phyloP scores from a whole-genome alignment of 2,888 invertebrate species.

The Caenorhabditis virilis region DNA sequence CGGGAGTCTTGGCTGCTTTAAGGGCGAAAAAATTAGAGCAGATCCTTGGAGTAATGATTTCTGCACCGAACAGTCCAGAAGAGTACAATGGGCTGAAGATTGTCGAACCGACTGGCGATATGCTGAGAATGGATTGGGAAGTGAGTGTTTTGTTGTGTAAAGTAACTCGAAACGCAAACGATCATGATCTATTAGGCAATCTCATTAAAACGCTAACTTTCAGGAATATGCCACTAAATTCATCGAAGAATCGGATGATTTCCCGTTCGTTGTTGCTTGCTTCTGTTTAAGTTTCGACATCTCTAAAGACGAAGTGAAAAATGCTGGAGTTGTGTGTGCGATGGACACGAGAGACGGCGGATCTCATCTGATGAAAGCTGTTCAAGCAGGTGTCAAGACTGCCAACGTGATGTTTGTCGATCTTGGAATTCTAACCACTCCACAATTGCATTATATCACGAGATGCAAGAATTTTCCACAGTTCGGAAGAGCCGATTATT shows the following conservation, averaged over 20 bases:
- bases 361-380: conserved; percentile 43
- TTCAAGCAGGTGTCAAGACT: conserved; percentile 35
- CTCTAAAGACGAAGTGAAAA: not conserved
- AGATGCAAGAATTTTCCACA: conserved; percentile 79
- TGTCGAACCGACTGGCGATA: conserved; percentile 92
- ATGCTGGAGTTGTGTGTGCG: conserved; percentile 42
- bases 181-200: not conserved
- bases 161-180: too few species aligned
- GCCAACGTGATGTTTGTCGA: conserved; percentile 25
- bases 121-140: conserved; percentile 93
- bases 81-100: conserved; percentile 75
- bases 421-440: conserved; percentile 83
- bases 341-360: conserved; percentile 55
- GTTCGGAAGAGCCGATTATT: conserved; percentile 82
- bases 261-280: conserved; percentile 38
- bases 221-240: conserved; percentile 49
- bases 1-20: conserved; percentile 88
- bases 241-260: conserved; percentile 49
- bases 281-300: conserved; percentile 29
- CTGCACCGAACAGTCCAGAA: conserved; percentile 96
- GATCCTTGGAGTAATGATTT: conserved; percentile 91
- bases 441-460: conserved; percentile 92
- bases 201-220: too few species aligned
- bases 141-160: conserved; percentile 38
- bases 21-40: conserved; percentile 75